Evolutionary conservation across 2,113 vertebrate genomes (phyloP).

Genomic region (Cinclus mexicanus): DNA sequence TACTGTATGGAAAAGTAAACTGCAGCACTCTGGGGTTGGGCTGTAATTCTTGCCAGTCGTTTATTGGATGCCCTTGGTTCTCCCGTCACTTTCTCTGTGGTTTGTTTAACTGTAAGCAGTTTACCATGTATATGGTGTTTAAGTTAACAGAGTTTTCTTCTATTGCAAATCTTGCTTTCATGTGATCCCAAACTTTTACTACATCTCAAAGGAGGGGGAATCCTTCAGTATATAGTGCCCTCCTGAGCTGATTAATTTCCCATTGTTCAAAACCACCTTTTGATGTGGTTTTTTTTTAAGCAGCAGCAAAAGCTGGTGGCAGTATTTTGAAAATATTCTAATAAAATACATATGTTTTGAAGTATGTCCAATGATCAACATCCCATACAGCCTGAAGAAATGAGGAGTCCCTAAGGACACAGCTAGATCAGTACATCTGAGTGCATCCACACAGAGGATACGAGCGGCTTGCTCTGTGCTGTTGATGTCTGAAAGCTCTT

Average conservation of each 20-base stretch:
- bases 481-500: neutral
- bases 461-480: neutral
- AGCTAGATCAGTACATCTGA: neutral
- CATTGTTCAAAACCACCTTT: neutral
- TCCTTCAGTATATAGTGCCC: fast-evolving
- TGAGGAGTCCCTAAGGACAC: neutral
- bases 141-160: neutral
- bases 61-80: neutral
- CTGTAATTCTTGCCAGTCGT: neutral
- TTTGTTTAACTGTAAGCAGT: neutral
- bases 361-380: neutral
- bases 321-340: neutral
- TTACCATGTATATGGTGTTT: neutral
- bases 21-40: neutral
- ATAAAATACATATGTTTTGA: neutral
- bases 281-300: neutral
- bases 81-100: neutral
- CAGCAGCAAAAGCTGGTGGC: neutral
- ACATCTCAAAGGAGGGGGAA: neutral
- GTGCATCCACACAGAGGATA: neutral
- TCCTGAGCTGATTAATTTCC: neutral
- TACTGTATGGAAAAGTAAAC: neutral
- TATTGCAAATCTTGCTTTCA: neutral
- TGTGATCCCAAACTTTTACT: neutral
- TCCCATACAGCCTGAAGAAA: neutral